These are phyloP conservation scores for Caenorhabditis inopinata DNA, from an alignment of 1,140 invertebrate species.

Conservation along the genomic window DNA sequence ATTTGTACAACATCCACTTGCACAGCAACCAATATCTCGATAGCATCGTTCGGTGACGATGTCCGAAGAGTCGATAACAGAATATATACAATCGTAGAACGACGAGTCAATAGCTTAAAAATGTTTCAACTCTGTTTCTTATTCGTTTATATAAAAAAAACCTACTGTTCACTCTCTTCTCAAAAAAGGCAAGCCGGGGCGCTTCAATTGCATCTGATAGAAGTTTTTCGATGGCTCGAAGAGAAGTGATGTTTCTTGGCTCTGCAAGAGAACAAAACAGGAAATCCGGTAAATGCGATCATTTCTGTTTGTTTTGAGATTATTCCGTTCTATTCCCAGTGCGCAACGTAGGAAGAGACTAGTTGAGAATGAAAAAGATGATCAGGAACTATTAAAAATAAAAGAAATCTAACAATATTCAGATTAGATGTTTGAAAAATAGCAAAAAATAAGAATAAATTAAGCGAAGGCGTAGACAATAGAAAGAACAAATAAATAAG, in stretches of 20 bases:
- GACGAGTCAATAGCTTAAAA: slow-evolving; percentile 44
- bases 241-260: slow-evolving; percentile 27
- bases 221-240: slow-evolving; percentile 30
- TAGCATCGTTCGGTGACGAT: slow-evolving; percentile 43
- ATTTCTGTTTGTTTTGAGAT: no score
- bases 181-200: background rate
- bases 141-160: background rate
- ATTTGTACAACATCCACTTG: slow-evolving; percentile 43
- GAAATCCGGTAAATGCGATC: background rate
- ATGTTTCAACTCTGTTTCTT: background rate
- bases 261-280: background rate
- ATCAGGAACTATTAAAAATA: no score
- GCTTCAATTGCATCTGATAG: slow-evolving; percentile 22
- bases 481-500: no score
- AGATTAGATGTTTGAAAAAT: no score
- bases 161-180: slow-evolving; percentile 34
- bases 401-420: no score
- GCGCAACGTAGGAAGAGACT: no score
- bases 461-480: no score
- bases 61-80: slow-evolving; percentile 32
- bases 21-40: slow-evolving; percentile 51
- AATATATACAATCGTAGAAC: slow-evolving; percentile 48
- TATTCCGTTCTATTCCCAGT: no score
- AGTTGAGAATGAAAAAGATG: no score
- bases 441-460: no score